Base-by-base conservation (phyloP, 2,888 invertebrate genomes). In the Toxonevra muliebris region DNA sequence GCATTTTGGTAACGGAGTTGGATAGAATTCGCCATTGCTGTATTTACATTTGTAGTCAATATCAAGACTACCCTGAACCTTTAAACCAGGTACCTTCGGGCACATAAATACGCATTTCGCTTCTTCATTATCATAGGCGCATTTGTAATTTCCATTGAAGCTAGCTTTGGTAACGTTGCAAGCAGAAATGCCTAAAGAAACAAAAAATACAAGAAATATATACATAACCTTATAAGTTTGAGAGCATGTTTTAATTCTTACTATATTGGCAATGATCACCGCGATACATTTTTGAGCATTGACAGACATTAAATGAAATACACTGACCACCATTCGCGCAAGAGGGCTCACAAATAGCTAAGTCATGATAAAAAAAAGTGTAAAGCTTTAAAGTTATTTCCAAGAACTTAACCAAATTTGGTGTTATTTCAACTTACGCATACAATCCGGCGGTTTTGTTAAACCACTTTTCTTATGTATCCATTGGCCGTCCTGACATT, bases 281-380 rank as follows among this genome's bases (percentile, higher is more conserved):
- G 7, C 81, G 88, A 76, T 87, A 92, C 2, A 89, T 88, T 71
- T 88, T 87, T 0, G 93, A 90, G 79, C 96, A 96, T 74, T 92
- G 90, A 75, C 96, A 96, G 2, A 89, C 87, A 79, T 95, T 92
- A 11, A 90, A 88, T 0, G 92, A 88, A 0, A 94, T 85, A 80
- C 96, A 96, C n/a, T 88, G 88, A 0, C 96, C 96, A 0, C 92
- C 94, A 79, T 96, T 94, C 69, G 87, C 81, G 78, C 96, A 96
- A 0, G 90, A 87, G 0, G 93, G 94, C 62, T 87, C 82, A 74
- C 93, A 93, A 20, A 88, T 87, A 5, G 91, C 84, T 84, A 30
- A 30, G 30, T 4, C 30, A 30, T n/a, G n/a, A 50, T 20, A 10
- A 50, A 9, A 1, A 20, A 61, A 12, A 61, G n/a, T 0, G 8